Percentiles rank a stretch among this genome's conserved stretches.
Conservation (phyloP, 2,888 invertebrate species). For the Sericinus montela region DNA sequence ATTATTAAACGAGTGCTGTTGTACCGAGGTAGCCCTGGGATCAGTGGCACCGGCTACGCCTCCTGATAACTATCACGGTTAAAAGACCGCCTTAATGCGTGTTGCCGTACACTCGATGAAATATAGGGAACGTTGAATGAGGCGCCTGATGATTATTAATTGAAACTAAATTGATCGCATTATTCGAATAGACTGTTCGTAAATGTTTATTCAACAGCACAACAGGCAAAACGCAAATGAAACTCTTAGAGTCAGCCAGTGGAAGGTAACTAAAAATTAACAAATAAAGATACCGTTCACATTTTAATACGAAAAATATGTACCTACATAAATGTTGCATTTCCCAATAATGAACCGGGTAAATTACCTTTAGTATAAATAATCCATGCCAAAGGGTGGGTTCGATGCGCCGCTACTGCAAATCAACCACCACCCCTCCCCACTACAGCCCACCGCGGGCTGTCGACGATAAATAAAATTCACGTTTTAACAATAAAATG, state of each 20-base stretch:
- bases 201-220: too few species aligned
- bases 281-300: conserved; percentile 45
- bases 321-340: conserved; percentile 72
- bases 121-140: conserved; percentile 46
- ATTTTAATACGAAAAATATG: conserved; percentile 50
- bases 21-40: conserved; percentile 45
- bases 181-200: conserved; percentile 28
- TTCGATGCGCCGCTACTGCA: conserved; percentile 73
- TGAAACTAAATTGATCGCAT: conserved; percentile 35
- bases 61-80: conserved; percentile 57
- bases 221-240: too few species aligned
- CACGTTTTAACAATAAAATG: conserved; percentile 80
- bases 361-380: conserved; percentile 78
- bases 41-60: conserved; percentile 57
- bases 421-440: conserved; percentile 58
- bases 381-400: conserved; percentile 75
- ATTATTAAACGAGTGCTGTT: conserved; percentile 54
- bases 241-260: too few species aligned
- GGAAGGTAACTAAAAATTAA: background rate
- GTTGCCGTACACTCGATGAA: conserved; percentile 48
- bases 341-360: conserved; percentile 75
- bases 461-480: conserved; percentile 79
- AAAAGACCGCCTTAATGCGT: conserved; percentile 56
- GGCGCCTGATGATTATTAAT: conserved; percentile 33
- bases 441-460: conserved; percentile 48